A percentile compares a stretch with the other conserved stretches of the same genome.
These are phyloP conservation scores for Apis florea DNA, from an alignment of 1,140 invertebrate genomes.

Conservation along the genomic window DNA sequence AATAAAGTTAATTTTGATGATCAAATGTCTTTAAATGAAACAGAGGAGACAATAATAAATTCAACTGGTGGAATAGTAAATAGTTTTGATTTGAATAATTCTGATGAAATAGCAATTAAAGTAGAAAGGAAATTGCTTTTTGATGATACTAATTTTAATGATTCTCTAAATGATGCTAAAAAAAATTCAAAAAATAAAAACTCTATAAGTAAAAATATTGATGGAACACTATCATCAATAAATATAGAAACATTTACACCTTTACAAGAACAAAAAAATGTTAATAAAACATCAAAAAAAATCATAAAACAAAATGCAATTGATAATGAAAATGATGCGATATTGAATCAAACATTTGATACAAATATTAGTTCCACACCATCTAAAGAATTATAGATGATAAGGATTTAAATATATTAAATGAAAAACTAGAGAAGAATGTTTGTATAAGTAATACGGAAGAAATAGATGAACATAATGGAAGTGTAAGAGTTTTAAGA, in stretches of 20 bases:
- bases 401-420: background rate
- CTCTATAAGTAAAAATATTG: background rate
- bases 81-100: slow-evolving; percentile 44
- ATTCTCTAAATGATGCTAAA: background rate
- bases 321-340: background rate
- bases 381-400: background rate
- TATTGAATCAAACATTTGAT: background rate
- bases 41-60: slow-evolving; percentile 35
- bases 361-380: background rate
- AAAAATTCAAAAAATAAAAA: no score
- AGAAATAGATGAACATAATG: background rate
- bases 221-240: background rate
- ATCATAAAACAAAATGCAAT: slow-evolving; percentile 3
- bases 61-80: slow-evolving; percentile 60
- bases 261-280: background rate
- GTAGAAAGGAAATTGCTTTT: slow-evolving; percentile 66
- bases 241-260: background rate
- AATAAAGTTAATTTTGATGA: slow-evolving; percentile 66
- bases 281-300: background rate
- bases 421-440: background rate
- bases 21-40: slow-evolving; percentile 49
- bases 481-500: slow-evolving; percentile 43
- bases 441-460: background rate
- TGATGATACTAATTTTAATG: slow-evolving; percentile 54
- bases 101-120: slow-evolving; percentile 25